Percentiles rank a stretch among this genome's conserved stretches.
Conservation (phyloP, 1,140 invertebrate species). For the Trachymyrmex cornetzi region DNA sequence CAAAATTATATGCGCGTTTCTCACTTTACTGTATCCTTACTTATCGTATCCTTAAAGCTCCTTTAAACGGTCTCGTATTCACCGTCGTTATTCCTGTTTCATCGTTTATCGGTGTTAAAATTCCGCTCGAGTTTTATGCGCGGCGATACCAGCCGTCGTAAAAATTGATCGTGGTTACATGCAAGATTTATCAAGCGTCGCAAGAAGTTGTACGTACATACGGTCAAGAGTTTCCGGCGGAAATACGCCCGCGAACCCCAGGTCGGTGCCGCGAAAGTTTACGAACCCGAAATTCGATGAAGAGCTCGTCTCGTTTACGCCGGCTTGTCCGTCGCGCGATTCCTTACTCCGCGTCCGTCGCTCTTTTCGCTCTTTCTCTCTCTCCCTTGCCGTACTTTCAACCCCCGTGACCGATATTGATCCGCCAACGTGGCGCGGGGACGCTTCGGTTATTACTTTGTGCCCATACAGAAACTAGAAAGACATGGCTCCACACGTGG, state of each 20-base stretch:
- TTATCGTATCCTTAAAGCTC: not conserved
- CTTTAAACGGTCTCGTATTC: constrained; percentile 34
- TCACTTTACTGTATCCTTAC: no score
- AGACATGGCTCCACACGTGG: constrained; percentile 61
- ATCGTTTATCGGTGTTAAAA: constrained; percentile 51
- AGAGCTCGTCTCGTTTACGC: constrained; percentile 63
- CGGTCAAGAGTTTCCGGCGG: constrained; percentile 39
- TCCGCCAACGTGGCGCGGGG: constrained; percentile 74
- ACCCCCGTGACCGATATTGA: constrained; percentile 82
- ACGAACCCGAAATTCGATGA: constrained; percentile 52
- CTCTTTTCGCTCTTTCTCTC: constrained; percentile 28
- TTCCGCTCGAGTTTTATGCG: constrained; percentile 60
- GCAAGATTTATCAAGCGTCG: constrained; percentile 66
- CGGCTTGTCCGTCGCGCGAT: constrained; percentile 64
- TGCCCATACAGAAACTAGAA: constrained; percentile 60
- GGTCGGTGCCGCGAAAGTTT: constrained; percentile 47
- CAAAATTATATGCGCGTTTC: constrained; percentile 18
- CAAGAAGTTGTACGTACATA: constrained; percentile 50
- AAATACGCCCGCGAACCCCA: constrained; percentile 31
- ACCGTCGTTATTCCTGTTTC: constrained; percentile 35
- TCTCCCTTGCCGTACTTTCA: constrained; percentile 64
- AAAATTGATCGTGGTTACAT: constrained; percentile 66
- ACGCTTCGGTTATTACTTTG: constrained; percentile 80
- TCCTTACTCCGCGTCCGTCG: constrained; percentile 19
- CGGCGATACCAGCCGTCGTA: constrained; percentile 2